Evolutionary conservation across 35 echinoderm and acorn worm genomes (phyloP).

Genomic region (Lytechinus pictus): DNA sequence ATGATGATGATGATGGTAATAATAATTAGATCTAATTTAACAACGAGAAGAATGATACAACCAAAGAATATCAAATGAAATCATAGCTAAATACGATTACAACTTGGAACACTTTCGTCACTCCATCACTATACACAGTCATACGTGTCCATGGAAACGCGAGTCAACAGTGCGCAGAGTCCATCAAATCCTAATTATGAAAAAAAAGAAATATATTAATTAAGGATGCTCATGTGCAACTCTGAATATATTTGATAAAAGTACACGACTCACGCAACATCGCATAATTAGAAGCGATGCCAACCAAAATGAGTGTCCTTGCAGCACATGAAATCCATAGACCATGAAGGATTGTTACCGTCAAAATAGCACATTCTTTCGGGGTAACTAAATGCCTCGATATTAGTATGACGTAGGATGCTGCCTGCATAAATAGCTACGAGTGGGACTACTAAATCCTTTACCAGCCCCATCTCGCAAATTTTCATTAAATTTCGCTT

Average conservation of each 20-base stretch:
- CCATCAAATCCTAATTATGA: neutral
- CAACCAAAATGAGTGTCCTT: neutral
- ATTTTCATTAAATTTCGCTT: neutral
- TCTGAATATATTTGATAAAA: neutral
- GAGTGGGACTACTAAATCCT: neutral
- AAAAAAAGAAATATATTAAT: neutral
- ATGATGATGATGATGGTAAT: too few relatives aligned
- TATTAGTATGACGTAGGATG: neutral
- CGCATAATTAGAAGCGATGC: neutral
- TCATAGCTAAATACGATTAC: too few relatives aligned
- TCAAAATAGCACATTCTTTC: neutral
- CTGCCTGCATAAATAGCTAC: neutral
- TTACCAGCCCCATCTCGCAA: neutral
- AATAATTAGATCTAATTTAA: too few relatives aligned
- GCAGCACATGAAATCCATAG: neutral
- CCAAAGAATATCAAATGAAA: too few relatives aligned
- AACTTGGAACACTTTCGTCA: too few relatives aligned
- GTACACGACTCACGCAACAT: neutral
- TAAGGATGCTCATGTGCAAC: neutral
- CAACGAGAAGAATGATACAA: too few relatives aligned
- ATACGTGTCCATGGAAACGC: neutral
- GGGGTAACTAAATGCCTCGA: neutral
- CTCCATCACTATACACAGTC: too few relatives aligned
- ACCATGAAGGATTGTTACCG: neutral
- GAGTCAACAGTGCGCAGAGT: neutral